Evolutionary conservation across 2,113 vertebrate species (phyloP).

Genomic region (Motacilla tschutschensis): DNA sequence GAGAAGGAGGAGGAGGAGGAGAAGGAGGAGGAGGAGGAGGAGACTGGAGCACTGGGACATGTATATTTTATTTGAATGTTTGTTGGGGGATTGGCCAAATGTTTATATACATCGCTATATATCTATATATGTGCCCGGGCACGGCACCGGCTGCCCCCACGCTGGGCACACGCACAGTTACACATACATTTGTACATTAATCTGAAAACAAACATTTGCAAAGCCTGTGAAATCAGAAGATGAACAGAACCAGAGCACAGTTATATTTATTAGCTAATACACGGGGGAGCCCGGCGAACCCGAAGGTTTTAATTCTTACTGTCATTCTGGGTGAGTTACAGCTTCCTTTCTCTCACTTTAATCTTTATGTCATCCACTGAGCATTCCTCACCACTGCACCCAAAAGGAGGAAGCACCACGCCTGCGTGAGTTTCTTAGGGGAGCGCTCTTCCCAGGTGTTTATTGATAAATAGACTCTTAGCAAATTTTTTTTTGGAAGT

Average conservation of each 20-base stretch:
- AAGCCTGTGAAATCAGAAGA: neutral
- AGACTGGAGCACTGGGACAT: conserved; percentile 20
- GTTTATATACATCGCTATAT: neutral
- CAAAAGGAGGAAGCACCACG: neutral
- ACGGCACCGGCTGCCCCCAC: fast-evolving
- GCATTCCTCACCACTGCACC: neutral
- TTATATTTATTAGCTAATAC: conserved; percentile 42
- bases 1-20: conserved; percentile 4
- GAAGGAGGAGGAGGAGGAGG: conserved; percentile 17
- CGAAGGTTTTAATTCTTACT: conserved; percentile 58
- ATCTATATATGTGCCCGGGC: neutral
- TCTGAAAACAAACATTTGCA: conserved; percentile 30
- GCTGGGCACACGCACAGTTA: conserved; percentile 5
- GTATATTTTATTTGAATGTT: conserved; percentile 44
- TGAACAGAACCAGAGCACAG: neutral
- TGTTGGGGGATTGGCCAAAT: neutral
- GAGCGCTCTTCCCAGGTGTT: neutral
- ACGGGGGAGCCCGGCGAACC: neutral
- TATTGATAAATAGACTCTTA: neutral
- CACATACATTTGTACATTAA: conserved; percentile 14
- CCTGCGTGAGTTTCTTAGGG: neutral
- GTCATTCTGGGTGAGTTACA: conserved; percentile 40
- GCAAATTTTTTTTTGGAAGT: neutral
- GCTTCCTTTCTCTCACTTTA: neutral
- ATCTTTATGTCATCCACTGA: neutral